Conservation (phyloP, 2,113 vertebrate genomes). For the Herpailurus yagouaroundi region DNA sequence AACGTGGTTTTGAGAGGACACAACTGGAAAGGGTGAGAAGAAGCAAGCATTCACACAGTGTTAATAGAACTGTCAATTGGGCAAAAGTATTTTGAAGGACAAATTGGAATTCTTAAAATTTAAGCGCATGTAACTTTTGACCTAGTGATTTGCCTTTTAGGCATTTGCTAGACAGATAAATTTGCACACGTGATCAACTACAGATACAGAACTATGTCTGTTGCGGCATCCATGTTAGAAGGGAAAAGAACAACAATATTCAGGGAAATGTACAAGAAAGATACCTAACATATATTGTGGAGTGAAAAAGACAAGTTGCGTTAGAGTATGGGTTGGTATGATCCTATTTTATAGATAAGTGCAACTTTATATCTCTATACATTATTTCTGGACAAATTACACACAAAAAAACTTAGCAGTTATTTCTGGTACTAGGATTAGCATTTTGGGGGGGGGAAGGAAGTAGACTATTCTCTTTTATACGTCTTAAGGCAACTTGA, state of each 20-base stretch:
- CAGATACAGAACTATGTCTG: not conserved
- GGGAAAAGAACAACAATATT: not conserved
- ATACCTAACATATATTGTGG: not conserved
- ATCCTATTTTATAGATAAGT: not conserved
- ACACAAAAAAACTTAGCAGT: not conserved
- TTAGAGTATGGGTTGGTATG: not conserved
- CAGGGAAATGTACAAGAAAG: not conserved
- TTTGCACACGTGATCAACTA: not conserved
- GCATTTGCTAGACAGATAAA: not conserved
- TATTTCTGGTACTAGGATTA: not conserved
- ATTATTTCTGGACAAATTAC: not conserved
- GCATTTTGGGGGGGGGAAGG: not conserved
- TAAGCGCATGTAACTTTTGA: not conserved
- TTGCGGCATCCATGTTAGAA: not conserved
- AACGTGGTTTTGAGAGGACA: not conserved
- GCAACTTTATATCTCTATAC: not conserved
- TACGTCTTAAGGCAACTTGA: not conserved
- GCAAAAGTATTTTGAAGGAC: not conserved
- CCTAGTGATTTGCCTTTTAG: not conserved
- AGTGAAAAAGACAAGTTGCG: not conserved
- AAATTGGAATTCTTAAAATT: not conserved
- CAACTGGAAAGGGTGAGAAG: not conserved
- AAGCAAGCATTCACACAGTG: not conserved
- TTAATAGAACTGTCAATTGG: not conserved
- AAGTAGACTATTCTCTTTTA: not conserved